Evolutionary conservation across 2,888 invertebrate genomes (phyloP).

Genomic region (Acronicta aceris): DNA sequence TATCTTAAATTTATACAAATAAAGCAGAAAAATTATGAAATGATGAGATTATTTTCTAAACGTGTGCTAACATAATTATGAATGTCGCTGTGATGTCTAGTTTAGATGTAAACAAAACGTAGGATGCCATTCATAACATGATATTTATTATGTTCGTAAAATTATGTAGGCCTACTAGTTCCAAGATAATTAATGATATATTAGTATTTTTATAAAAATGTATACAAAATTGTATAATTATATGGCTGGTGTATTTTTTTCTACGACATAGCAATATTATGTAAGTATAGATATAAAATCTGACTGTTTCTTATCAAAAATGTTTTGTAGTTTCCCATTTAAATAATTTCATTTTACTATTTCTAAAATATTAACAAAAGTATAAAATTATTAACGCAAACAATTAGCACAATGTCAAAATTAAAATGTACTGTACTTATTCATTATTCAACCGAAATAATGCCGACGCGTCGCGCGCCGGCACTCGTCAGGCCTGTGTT

Average conservation of each 20-base stretch:
- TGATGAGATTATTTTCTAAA: conserved; percentile 64
- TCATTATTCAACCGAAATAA: conserved; percentile 73
- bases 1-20: conserved; percentile 59
- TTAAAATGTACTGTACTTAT: conserved; percentile 80
- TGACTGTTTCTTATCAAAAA: conserved; percentile 49
- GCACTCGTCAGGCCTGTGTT: conserved; percentile 82
- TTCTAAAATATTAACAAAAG: conserved; percentile 72
- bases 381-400: conserved; percentile 77
- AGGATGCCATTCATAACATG: conserved; percentile 46
- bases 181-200: conserved; percentile 32
- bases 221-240: conserved; percentile 75
- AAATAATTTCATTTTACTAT: conserved; percentile 60
- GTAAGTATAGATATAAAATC: conserved; percentile 49
- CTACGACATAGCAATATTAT: conserved; percentile 48
- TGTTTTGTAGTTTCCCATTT: conserved; percentile 56
- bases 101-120: conserved; percentile 49
- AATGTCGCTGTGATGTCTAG: conserved; percentile 62
- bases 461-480: conserved; percentile 57
- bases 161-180: conserved; percentile 66
- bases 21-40: conserved; percentile 57
- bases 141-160: conserved; percentile 48
- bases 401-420: conserved; percentile 70
- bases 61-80: conserved; percentile 63
- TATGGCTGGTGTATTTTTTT: conserved; percentile 61
- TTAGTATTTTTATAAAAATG: conserved; percentile 62